Evolutionary conservation across 2,888 invertebrate species (phyloP).

Genomic region (Anticlea derivata): DNA sequence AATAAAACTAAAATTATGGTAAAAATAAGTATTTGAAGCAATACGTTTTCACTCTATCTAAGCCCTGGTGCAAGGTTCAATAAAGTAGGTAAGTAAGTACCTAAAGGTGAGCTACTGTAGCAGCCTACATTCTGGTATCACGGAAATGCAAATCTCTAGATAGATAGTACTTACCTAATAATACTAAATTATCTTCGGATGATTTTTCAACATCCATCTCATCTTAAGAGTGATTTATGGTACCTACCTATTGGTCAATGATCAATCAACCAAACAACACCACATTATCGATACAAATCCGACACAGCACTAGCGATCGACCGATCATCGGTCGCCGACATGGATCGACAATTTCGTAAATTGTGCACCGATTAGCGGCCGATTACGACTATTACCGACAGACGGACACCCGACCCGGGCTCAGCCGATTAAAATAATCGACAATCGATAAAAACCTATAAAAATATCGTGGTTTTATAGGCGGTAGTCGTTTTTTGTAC

Average conservation of each 20-base stretch:
- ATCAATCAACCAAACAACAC: conserved; percentile 22
- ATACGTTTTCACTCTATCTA: no score
- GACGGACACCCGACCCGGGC: conserved; percentile 78
- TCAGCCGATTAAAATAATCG: conserved; percentile 80
- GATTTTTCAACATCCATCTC: no score
- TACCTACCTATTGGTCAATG: background rate
- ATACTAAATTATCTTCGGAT: no score
- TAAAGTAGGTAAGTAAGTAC: no score
- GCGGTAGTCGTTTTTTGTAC: conserved; percentile 62
- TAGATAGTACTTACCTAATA: no score
- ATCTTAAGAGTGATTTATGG: no score
- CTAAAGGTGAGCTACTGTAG: no score
- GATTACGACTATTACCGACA: conserved; percentile 81
- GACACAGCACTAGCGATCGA: conserved; percentile 63
- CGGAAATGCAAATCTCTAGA: no score
- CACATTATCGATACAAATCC: conserved; percentile 52
- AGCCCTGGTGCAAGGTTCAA: no score
- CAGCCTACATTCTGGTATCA: no score
- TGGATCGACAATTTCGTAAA: conserved; percentile 83
- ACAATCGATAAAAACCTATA: conserved; percentile 79
- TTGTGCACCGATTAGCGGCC: conserved; percentile 82
- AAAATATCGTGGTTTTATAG: conserved; percentile 67
- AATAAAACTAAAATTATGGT: no score
- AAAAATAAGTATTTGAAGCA: no score
- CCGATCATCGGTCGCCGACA: conserved; percentile 76